Base-by-base conservation (phyloP, 1,140 invertebrate genomes). In the Colletes gigas region DNA sequence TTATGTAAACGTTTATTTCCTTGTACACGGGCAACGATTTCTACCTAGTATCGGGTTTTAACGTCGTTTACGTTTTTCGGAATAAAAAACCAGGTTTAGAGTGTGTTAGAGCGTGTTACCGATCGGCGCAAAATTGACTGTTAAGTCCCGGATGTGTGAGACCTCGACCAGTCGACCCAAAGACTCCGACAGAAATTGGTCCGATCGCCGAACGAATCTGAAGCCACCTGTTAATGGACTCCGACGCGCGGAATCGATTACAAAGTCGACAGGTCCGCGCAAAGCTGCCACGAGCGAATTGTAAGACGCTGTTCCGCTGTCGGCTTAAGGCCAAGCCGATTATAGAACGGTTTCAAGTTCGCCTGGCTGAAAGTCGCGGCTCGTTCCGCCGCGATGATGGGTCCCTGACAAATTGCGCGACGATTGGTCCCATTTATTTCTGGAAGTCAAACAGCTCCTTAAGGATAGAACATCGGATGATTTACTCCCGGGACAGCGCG, bases 281-380 rank as follows among this genome's bases (percentile, higher is more conserved):
- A 68, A 65, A 68, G 74, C 74, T 68, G 74, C 74, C 74, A 69
- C 65, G 74, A 59, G 74, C 74, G 68, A 54, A 77, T 55, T 50
- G 52, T 77, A 77, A 77, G 74, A 77, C 74, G 54, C 14, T 69
- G 74, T 77, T 69, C 65, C 54, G 65, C 74, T 77, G 74, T 77
- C 74, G 44, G 74, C 74, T 77, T 77, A 77, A 10, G 12, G 65
- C 39, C 67, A 77, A 77, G 74, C 74, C 74, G 74, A 77, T 77
- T 77, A 69, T 55, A 19, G 6, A 17, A 1, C 54, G 54, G 14
- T 59, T 41, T 39, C 41, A 77, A 67, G 54, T 19, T 67, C 73
- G 74, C 39, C 57, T 17, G 57, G 60, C 15, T 50, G 10, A 19
- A 60, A 19, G 4, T 21, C 12, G 47, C 10, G 30, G 19, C 17